These are phyloP conservation scores for Sebastes elongatus DNA, from an alignment of 2,797 vertebrate species.

Conservation along the genomic window DNA sequence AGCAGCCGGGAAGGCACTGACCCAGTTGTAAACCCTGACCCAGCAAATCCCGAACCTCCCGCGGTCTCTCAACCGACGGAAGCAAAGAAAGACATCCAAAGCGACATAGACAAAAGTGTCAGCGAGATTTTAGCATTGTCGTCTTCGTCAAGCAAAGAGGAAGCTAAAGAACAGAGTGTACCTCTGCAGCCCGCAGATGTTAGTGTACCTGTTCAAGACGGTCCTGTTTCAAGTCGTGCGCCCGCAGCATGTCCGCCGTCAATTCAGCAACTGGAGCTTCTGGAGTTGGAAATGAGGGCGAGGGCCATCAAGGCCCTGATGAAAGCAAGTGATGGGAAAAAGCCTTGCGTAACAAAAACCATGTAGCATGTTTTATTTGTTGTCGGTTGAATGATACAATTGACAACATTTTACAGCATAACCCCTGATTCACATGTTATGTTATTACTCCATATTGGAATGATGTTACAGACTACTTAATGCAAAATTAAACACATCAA, in stretches of 20 bases:
- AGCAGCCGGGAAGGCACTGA: not conserved
- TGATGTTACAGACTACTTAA: not conserved
- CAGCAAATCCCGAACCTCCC: not conserved
- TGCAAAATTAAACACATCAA: conserved; percentile 2
- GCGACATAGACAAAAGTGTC: conserved; percentile 96
- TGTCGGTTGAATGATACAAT: not conserved
- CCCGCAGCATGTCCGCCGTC: conserved; percentile 86
- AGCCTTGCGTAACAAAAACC: conserved; percentile 47
- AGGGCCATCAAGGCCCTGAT: conserved; percentile 97
- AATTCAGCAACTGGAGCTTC: conserved; percentile 93
- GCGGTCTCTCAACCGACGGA: not conserved
- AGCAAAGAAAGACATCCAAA: conserved; percentile 86
- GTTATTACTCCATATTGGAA: conserved; percentile 53
- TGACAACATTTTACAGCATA: not conserved
- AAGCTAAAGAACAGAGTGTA: conserved; percentile 53
- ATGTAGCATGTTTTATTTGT: not conserved
- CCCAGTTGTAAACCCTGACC: not conserved
- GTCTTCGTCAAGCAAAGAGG: conserved; percentile 67
- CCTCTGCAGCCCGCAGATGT: not conserved
- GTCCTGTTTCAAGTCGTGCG: not conserved
- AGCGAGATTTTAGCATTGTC: conserved; percentile 92
- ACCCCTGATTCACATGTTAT: not conserved
- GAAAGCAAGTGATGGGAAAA: conserved; percentile 93
- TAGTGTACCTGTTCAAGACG: not conserved
- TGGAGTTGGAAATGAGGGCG: conserved; percentile 97